Base-by-base conservation (phyloP, 2,797 vertebrate genomes). In the Enteromius unitaeniatus region DNA sequence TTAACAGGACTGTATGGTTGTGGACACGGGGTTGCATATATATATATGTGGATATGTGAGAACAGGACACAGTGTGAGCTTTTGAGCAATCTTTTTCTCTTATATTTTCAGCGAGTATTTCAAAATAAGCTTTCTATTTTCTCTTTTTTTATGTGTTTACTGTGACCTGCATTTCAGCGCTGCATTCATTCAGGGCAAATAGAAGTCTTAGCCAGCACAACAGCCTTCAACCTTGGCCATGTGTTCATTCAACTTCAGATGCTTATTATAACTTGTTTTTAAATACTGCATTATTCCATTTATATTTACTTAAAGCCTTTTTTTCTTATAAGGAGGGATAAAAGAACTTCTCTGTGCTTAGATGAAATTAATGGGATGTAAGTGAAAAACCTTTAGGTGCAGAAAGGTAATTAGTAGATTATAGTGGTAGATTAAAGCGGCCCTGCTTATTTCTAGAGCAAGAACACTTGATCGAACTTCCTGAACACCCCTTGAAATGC, bases 1-100 rank as follows among this genome's bases (percentile, higher is more conserved):
- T 86, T 87, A 85, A 81, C 80, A 68, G 70, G 60, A 26, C 80
- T 80, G 55, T 23, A 23, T 65, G 72, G 77, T 42, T 67, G 45
- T 21, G 13, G 26, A 28, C 58, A 62, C n/a, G 4, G 55, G 55
- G 55, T 23, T 60, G 10, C 4, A 23, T 26, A 58, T 58, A 58
- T 55, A 42, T 47, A 58, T 60, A 60, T 60, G 21, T 55, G 21
- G 21, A 55, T 60, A 60, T 60, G 23, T 28, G 60, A 26, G 17
- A 34, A 28, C 9, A 65, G 40, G 42, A 42, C 53, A 42, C 14
- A 42, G 28, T 28, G 28, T 55, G 55, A 19, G 55, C 40, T 40
- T 6, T 40, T 77, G 34, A 40, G 34, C n/a, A 28, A 15, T 37
- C 55, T 6, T 23, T 40, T n/a, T 8, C 11, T 11, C 19, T 75